Percentiles rank a stretch among this genome's conserved stretches.
Evolutionary conservation across 2,113 vertebrate species (phyloP).

Genomic region (Astur gentilis): DNA sequence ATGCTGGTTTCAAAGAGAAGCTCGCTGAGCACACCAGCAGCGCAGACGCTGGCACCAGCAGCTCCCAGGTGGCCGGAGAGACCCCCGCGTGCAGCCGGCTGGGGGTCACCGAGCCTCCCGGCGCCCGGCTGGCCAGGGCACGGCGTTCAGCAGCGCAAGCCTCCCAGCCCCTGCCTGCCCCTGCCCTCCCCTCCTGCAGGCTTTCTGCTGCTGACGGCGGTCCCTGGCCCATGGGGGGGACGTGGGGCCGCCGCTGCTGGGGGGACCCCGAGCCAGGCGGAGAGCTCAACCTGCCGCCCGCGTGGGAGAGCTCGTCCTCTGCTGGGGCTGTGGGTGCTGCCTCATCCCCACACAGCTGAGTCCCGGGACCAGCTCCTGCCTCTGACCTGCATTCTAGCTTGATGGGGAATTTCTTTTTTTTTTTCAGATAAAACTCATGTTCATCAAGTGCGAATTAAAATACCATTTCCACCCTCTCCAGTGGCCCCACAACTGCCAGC

Average conservation of each 20-base stretch:
- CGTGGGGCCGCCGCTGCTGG: not conserved
- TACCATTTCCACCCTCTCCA: not conserved
- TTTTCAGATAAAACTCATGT: not conserved
- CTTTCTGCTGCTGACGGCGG: not conserved
- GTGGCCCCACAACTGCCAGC: not conserved
- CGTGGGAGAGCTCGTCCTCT: not conserved
- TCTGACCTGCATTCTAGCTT: not conserved
- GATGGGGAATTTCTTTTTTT: not conserved
- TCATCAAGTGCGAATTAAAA: not conserved
- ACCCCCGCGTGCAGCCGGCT: accelerated
- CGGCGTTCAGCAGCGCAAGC: accelerated
- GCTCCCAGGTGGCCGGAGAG: not conserved
- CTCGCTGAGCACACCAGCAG: not conserved
- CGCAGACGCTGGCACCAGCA: not conserved
- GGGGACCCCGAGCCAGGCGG: too few relatives aligned
- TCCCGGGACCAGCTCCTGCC: not conserved
- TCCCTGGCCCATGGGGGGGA: not conserved
- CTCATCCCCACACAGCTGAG: not conserved
- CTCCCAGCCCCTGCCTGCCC: not conserved
- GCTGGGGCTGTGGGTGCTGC: not conserved
- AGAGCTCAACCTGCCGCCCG: not conserved
- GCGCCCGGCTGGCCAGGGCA: not conserved
- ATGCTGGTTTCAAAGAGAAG: not conserved
- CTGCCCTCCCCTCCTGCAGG: not conserved
- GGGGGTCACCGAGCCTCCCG: not conserved